A percentile compares a stretch with the other conserved stretches of the same genome.
phyloP scores from a whole-genome alignment of 2,888 invertebrate genomes.

The Ennomos quercinarius region DNA sequence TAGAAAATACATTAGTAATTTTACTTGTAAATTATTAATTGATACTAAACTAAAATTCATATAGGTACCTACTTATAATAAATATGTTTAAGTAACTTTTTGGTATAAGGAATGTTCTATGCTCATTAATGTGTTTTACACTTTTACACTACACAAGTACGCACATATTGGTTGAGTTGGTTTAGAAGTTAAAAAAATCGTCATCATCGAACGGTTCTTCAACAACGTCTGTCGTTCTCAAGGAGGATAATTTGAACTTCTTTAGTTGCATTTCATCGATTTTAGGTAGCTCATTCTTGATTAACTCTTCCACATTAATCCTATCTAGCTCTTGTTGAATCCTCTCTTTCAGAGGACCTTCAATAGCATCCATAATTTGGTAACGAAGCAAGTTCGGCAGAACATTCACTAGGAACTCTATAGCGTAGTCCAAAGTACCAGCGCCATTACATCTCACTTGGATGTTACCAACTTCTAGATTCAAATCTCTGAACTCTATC shows the following conservation, averaged over 20 bases:
- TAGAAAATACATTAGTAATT: no score
- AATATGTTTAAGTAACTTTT: no score
- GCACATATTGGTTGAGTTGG: no score
- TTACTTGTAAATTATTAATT: no score
- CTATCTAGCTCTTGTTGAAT: constrained; percentile 90
- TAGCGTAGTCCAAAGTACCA: constrained; percentile 93
- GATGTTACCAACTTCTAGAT: constrained; percentile 93
- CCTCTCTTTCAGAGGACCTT: constrained; percentile 90
- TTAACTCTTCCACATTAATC: constrained; percentile 90
- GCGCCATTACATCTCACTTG: constrained; percentile 93
- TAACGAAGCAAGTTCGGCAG: constrained; percentile 94
- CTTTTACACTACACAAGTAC: no score
- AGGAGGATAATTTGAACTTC: constrained; percentile 74
- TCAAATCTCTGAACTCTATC: constrained; percentile 89
- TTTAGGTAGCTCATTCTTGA: constrained; percentile 89
- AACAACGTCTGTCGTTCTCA: constrained; percentile 51
- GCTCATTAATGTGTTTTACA: no score
- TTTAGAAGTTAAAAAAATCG: constrained; percentile 78
- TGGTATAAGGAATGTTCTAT: no score
- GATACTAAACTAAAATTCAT: no score
- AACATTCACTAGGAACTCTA: constrained; percentile 93
- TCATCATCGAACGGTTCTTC: constrained; percentile 70
- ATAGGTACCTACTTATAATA: no score
- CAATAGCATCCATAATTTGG: constrained; percentile 94
- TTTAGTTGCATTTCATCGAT: constrained; percentile 85